Conservation (phyloP, 2,113 vertebrate genomes). For the Amphiprion percula region DNA sequence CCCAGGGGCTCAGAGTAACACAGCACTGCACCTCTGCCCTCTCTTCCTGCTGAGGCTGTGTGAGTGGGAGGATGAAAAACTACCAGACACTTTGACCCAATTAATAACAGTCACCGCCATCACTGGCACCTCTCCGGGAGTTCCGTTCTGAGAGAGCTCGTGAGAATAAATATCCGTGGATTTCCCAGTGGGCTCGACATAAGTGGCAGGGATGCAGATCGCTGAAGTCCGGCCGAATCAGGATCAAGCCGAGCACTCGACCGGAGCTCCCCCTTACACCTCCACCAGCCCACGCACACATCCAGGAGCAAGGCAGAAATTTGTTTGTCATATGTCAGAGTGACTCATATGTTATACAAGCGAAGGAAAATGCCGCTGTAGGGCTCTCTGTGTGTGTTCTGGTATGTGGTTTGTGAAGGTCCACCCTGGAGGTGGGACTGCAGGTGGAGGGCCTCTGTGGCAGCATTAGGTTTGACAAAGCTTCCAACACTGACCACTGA, state of each 20-base stretch:
- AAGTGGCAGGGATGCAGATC: conserved; percentile 29
- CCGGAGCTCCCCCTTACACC: conserved; percentile 46
- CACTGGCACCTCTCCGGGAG: conserved; percentile 45
- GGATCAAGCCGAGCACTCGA: conserved; percentile 35
- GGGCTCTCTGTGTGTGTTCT: background rate
- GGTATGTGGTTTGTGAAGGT: background rate
- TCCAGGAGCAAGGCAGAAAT: conserved; percentile 39
- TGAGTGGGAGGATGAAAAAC: conserved; percentile 61
- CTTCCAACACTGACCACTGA: conserved; percentile 31
- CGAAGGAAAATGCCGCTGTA: conserved; percentile 11
- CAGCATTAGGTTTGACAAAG: conserved; percentile 20
- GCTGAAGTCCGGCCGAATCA: conserved; percentile 48
- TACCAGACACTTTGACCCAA: conserved; percentile 68
- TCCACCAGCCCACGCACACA: conserved; percentile 50
- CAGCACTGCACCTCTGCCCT: conserved; percentile 45
- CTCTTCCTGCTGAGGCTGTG: conserved; percentile 20
- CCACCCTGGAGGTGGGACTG: conserved; percentile 2
- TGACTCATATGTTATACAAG: conserved; percentile 48
- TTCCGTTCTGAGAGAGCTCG: conserved; percentile 33
- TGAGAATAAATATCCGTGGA: conserved; percentile 51
- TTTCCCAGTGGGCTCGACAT: conserved; percentile 48
- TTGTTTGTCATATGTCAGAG: conserved; percentile 62
- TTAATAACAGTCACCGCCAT: conserved; percentile 63
- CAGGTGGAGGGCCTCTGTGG: conserved; percentile 44
- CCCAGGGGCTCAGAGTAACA: conserved; percentile 61